Evolutionary conservation across 1,140 invertebrate genomes (phyloP).

Genomic region (Parasteatoda tepidariorum): DNA sequence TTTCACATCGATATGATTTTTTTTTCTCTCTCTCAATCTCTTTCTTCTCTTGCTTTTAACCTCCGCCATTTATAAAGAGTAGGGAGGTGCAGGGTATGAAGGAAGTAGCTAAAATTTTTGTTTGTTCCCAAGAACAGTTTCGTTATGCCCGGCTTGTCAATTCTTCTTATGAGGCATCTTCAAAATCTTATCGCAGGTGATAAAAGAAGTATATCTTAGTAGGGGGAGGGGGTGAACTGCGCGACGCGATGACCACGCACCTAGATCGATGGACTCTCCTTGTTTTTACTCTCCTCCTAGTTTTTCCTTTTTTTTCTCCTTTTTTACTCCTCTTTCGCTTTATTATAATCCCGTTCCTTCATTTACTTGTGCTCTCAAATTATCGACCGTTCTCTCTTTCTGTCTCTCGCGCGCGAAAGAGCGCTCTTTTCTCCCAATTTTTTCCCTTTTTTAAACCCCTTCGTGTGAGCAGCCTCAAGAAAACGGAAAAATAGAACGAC

Average conservation of each 20-base stretch:
- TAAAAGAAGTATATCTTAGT: slow-evolving; percentile 16
- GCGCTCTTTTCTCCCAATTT: slow-evolving; percentile 8
- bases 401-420: background rate
- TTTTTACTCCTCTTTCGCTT: slow-evolving; percentile 35
- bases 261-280: slow-evolving; percentile 44
- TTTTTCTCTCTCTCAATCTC: background rate
- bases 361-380: slow-evolving; percentile 49
- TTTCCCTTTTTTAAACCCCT: slow-evolving; percentile 39
- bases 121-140: background rate
- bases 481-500: slow-evolving; percentile 46
- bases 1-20: background rate
- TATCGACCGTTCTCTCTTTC: slow-evolving; percentile 42
- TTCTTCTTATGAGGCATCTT: background rate
- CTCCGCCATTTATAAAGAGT: slow-evolving; percentile 39
- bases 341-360: slow-evolving; percentile 34
- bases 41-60: slow-evolving; percentile 24
- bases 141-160: background rate
- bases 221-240: slow-evolving; percentile 11
- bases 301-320: slow-evolving; percentile 25
- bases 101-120: background rate
- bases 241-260: slow-evolving; percentile 41
- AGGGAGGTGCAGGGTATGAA: slow-evolving; percentile 1
- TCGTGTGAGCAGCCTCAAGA: slow-evolving; percentile 14
- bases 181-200: slow-evolving; percentile 34
- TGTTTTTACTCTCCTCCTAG: slow-evolving; percentile 26